Evolutionary conservation across 2,797 vertebrate species (phyloP).

Genomic region (Trachurus trachurus): DNA sequence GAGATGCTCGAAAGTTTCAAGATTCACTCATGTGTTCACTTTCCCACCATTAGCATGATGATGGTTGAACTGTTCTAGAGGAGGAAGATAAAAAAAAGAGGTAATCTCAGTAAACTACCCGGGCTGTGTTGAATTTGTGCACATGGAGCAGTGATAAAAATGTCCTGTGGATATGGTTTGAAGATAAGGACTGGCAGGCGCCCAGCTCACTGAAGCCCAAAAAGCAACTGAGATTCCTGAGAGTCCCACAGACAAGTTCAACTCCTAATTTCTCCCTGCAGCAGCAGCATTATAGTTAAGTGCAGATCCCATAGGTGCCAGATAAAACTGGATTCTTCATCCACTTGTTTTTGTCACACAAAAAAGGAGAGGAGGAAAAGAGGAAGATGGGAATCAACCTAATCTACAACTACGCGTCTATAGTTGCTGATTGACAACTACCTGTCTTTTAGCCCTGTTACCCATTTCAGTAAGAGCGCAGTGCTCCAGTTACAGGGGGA

Average conservation of each 20-base stretch:
- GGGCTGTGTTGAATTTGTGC: constrained; percentile 44
- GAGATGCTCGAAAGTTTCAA: background rate
- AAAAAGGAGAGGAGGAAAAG: background rate
- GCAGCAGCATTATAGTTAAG: constrained; percentile 28
- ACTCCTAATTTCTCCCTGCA: constrained; percentile 40
- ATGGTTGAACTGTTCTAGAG: constrained; percentile 36
- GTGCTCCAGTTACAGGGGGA: constrained; percentile 76
- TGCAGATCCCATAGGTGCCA: background rate
- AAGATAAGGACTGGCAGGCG: constrained; percentile 62
- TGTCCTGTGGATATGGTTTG: constrained; percentile 52
- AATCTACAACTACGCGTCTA: constrained; percentile 4
- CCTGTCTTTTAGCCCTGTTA: constrained; percentile 62
- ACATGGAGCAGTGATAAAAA: constrained; percentile 64
- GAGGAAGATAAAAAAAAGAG: constrained; percentile 47
- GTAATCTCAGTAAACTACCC: constrained; percentile 48
- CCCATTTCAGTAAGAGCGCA: constrained; percentile 63
- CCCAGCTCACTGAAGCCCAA: constrained; percentile 35
- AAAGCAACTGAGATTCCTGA: constrained; percentile 26
- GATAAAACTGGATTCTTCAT: background rate
- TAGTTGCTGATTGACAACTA: constrained; percentile 64
- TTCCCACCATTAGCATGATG: background rate
- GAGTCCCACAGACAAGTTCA: constrained; percentile 33
- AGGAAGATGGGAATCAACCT: constrained; percentile 17
- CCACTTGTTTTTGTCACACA: background rate
- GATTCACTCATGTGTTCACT: constrained; percentile 47